phyloP scores from a whole-genome alignment of 2,888 invertebrate species.

The Unio delphinus region DNA sequence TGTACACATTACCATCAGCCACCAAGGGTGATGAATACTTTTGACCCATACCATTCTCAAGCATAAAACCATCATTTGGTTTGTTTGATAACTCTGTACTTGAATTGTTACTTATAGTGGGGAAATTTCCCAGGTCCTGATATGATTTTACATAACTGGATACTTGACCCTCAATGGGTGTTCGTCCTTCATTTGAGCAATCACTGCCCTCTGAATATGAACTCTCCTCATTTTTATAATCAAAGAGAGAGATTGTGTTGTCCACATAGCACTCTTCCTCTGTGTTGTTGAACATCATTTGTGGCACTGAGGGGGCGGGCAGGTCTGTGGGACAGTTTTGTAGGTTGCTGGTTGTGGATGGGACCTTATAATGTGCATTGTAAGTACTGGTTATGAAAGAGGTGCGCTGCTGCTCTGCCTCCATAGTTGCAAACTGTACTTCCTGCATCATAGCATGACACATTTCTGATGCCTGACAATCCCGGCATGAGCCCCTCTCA shows the following conservation, averaged over 20 bases:
- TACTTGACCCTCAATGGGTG: conserved; percentile 23
- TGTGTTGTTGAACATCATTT: conserved; percentile 51
- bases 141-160: conserved; percentile 46
- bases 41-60: conserved; percentile 9
- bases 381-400: conserved; percentile 25
- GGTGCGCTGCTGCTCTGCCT: conserved; percentile 44
- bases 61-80: conserved; percentile 7
- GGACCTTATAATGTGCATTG: conserved; percentile 20
- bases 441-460: conserved; percentile 68
- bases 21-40: conserved; percentile 53
- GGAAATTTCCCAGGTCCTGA: conserved; percentile 35
- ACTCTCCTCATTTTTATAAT: conserved; percentile 66
- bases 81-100: conserved; percentile 20
- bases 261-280: conserved; percentile 55
- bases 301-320: conserved; percentile 17
- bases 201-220: conserved; percentile 70
- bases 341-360: conserved; percentile 25
- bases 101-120: conserved; percentile 5
- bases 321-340: conserved; percentile 27
- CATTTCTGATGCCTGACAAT: conserved; percentile 69
- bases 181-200: conserved; percentile 64
- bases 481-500: conserved; percentile 68
- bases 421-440: conserved; percentile 54
- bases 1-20: conserved; percentile 76
- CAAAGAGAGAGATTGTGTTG: conserved; percentile 57